A percentile compares a stretch with the other conserved stretches of the same genome.
Conservation (phyloP, 2,113 vertebrate genomes). For the Prunella himalayana region DNA sequence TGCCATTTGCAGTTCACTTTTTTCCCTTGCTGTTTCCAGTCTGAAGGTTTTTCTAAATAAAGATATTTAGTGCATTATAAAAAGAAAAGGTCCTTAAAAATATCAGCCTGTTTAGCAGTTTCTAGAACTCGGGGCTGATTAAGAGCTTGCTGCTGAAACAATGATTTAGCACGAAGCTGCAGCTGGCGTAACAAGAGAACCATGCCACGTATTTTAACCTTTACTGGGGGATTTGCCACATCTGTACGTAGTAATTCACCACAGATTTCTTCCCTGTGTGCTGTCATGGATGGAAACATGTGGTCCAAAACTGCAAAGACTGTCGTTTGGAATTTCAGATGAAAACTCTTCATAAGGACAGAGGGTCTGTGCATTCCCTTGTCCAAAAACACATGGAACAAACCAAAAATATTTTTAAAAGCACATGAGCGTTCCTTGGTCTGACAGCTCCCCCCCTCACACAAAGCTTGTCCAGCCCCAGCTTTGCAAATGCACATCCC, state of each 20-base stretch:
- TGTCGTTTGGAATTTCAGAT: background rate
- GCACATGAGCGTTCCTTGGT: background rate
- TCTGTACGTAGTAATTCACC: slow-evolving; percentile 49
- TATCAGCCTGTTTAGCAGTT: slow-evolving; percentile 34
- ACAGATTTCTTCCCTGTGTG: background rate
- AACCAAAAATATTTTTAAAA: slow-evolving; percentile 9
- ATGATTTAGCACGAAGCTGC: slow-evolving; percentile 24
- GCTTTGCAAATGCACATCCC: slow-evolving; percentile 12
- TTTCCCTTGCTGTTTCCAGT: background rate
- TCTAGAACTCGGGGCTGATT: background rate
- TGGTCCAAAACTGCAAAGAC: background rate
- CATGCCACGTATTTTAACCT: slow-evolving; percentile 45
- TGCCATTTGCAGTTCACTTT: background rate
- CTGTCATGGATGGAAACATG: slow-evolving; percentile 18
- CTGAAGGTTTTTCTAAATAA: slow-evolving; percentile 6
- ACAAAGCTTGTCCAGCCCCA: slow-evolving; percentile 29
- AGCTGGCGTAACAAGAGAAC: slow-evolving; percentile 46
- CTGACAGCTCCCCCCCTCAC: background rate
- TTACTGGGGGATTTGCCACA: slow-evolving; percentile 44
- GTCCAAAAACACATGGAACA: background rate
- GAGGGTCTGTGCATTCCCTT: background rate
- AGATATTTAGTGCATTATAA: background rate
- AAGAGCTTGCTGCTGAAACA: slow-evolving; percentile 39
- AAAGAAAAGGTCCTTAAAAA: background rate
- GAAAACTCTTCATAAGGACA: background rate